Base-by-base conservation (phyloP, 2,797 vertebrate genomes). In the Artibeus jamaicensis region DNA sequence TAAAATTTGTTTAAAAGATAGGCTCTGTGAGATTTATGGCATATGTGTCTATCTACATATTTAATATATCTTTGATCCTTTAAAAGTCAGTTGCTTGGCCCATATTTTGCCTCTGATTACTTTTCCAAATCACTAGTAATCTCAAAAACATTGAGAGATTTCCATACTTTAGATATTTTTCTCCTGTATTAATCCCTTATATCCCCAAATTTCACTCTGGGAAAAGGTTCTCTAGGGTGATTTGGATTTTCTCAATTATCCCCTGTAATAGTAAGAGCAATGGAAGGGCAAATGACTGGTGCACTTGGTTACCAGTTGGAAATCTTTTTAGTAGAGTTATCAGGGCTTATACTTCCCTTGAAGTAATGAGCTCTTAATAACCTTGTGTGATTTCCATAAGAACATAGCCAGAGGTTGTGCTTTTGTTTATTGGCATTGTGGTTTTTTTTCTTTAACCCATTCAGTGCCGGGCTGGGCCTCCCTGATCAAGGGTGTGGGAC, bases 41-140 rank as follows among this genome's bases (percentile, higher is more conserved):
- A 88, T 19, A 10, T 70, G 32, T 93, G 77, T 91, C 73, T 90
- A 73, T 93, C 68, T 96, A 37, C 93, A 67, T 67, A 93, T 89
- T 96, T 96, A 97, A 94, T 96, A 95, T 88, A 88, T 85, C 89
- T 87, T 42, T 95, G 95, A 94, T 96, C 91, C 95, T 97, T 96
- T 39, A 94, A 96, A 97, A 95, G 84, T 44, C 89, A 89, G 91
- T 96, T 81, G 78, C 81, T 95, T 98, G 98, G 97, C 97, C 97
- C 96, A 68, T 96, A 96, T 97, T 97, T 96, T 95, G 32, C 89
- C 97, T 97, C 93, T 98, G 97, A 98, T 98, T 98, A 97, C 98
- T 98, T 98, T 98, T 97, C 95, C 98, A 98, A 98, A 98, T 98
- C 97, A 97, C 94, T 90, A 94, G 48, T 98, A 98, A 98, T 98